Base-by-base conservation (phyloP, 1,140 invertebrate genomes). In the Drosophila cardini region DNA sequence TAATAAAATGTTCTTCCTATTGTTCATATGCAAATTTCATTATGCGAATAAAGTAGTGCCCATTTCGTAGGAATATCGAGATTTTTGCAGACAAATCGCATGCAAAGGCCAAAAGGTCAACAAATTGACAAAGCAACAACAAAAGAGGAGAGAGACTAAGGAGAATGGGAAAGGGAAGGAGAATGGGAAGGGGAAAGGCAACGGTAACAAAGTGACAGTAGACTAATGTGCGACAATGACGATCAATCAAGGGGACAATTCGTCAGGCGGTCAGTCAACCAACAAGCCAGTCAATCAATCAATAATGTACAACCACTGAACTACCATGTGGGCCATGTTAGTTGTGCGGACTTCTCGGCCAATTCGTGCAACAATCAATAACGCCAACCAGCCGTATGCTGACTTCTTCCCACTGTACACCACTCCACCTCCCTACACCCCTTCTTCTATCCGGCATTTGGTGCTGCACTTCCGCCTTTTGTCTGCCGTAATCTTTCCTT, bases 201-300 rank as follows among this genome's bases (percentile, higher is more conserved):
- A 45, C 30, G 15, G 15, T 9, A 63, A 50, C 40, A 36, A 15
- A 63, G 53, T 48, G 73, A 63, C 57, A 50, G 30, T 43, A 8
- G 50, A 43, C 67, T 72, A 76, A 76, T 65, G 58, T 69, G 64
- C 45, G 30, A 55, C 48, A 62, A 76, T 55, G 58, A 69, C 61
- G 50, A 84, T 85, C 74, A 76, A 85, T 85, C 81, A 85, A 70
- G 16, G 68, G 21, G 45, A 64, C 81, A 78, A 86, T 85, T 86
- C 79, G 81, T 85, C 81, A 80, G 74, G 58, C 72, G 70, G 65
- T 60, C 81, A 78, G 50, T 75, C 76, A 60, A 53, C 56, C 68
- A 79, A 60, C 68, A 73, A 70, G 72, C 48, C 53, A 55, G 76
- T 80, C 78, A 80, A 85, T 85, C 52, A 55, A 55, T 55, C 52